Conservation (phyloP, 2,113 vertebrate species). For the Nyctibius bracteatus region DNA sequence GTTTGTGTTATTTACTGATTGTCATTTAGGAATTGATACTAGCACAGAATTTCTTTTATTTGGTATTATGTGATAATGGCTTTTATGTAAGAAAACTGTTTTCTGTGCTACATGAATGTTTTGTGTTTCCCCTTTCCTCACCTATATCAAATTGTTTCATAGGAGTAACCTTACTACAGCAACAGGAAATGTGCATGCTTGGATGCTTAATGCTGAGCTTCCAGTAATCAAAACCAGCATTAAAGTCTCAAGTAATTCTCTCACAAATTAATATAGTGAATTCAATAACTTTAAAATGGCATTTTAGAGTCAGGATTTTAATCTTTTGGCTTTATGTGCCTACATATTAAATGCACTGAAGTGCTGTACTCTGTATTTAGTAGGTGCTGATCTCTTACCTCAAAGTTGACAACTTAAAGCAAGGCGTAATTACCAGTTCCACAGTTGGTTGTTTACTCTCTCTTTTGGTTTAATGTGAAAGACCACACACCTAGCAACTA, state of each 20-base stretch:
- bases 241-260: not conserved
- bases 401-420: not conserved
- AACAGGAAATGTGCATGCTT: conserved; percentile 17
- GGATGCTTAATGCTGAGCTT: conserved; percentile 40
- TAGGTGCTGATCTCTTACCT: not conserved
- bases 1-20: conserved; percentile 49
- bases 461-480: not conserved
- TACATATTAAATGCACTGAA: not conserved
- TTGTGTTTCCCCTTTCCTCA: conserved; percentile 23
- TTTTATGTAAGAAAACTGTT: conserved; percentile 22
- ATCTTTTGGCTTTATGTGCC: not conserved
- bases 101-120: conserved; percentile 33
- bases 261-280: not conserved
- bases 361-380: not conserved
- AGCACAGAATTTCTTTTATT: conserved; percentile 30
- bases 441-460: not conserved
- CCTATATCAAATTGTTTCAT: not conserved
- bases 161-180: conserved; percentile 1
- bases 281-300: not conserved
- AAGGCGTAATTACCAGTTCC: not conserved
- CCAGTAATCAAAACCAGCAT: not conserved
- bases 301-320: not conserved
- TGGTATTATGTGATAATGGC: not conserved
- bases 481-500: not conserved
- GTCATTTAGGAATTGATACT: conserved; percentile 32